Base-by-base conservation (phyloP, 2,888 invertebrate species). In the Sinopyrophorus schimmeli region DNA sequence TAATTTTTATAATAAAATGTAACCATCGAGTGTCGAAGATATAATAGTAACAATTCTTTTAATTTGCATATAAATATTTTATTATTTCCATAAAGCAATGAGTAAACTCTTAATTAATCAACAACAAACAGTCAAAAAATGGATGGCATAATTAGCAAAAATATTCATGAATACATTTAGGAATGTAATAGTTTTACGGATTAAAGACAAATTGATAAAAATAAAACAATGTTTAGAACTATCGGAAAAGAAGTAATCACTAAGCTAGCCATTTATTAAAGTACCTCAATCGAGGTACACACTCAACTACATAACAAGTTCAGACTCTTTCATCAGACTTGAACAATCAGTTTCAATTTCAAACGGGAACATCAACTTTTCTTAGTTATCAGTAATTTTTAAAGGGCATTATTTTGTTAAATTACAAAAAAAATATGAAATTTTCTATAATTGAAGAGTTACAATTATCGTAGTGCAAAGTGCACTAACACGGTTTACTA, bases 261-360 rank as follows among this genome's bases (percentile, higher is more conserved):
- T 41, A 41, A 26, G 28, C 31, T 31, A 28, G 21, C 41, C 30
- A 17, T 20, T 18, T 39, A 23, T 30, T 27, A 31, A 41, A 69
- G 66, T 67, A 68, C 65, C 67, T 64, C 58, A 24, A 44, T 2
- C 35, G 62, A 65, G 65, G 63, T 63, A 67, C 63, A 69, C 62
- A 57, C 37, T 47, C 43, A 56, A 61, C 65, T 66, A 67, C 60
- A 63, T 65, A 65, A 58, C 66, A 57, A 59, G 63, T 70, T 72
- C 71, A 70, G 71, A 70, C 71, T 72, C 65, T 63, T 61, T 60
- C 63, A 70, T 71, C 72, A 72, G 72, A 71, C 71, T 72, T 71
- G 69, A 69, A 44, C 32, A 35, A 37, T 26, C 26, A 30, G 17
- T 43, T 21, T 31, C 24, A 14, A 39, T 68, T 62, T 66, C 18